A percentile compares a stretch with the other conserved stretches of the same genome.
Conservation (phyloP, 2,113 vertebrate genomes). For the Periophthalmodon schlosseri region DNA sequence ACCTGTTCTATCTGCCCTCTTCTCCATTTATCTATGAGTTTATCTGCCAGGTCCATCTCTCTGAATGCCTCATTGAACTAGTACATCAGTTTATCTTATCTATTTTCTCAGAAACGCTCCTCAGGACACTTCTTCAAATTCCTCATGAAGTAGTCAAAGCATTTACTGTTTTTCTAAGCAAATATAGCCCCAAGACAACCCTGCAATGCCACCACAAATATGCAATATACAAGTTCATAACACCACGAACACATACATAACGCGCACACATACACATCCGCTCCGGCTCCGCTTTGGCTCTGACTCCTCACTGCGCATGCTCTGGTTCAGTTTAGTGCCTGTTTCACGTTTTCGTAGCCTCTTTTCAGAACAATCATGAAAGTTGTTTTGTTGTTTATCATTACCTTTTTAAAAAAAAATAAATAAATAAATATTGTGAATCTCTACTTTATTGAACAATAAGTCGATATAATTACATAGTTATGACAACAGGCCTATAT, state of each 20-base stretch:
- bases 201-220: constrained; percentile 19
- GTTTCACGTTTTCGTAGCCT: constrained; percentile 58
- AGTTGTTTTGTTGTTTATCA: too few relatives aligned
- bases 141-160: constrained; percentile 62
- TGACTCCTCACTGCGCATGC: constrained; percentile 64
- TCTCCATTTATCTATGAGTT: constrained; percentile 50
- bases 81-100: constrained; percentile 71
- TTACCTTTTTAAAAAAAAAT: too few relatives aligned
- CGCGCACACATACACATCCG: too few relatives aligned
- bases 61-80: constrained; percentile 68
- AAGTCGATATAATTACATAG: neutral
- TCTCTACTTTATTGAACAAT: too few relatives aligned
- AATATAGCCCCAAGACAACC: constrained; percentile 39
- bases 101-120: constrained; percentile 71
- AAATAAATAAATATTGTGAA: too few relatives aligned
- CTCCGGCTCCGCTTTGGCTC: neutral
- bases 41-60: constrained; percentile 65
- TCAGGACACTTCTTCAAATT: constrained; percentile 69
- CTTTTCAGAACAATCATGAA: constrained; percentile 31
- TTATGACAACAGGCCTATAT: neutral
- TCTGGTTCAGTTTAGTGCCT: constrained; percentile 52
- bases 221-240: neutral
- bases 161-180: constrained; percentile 28
- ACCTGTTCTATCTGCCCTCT: constrained; percentile 51
- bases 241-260: neutral